Conservation (phyloP, 2,888 invertebrate genomes). For the Drosophila nr. fundita region DNA sequence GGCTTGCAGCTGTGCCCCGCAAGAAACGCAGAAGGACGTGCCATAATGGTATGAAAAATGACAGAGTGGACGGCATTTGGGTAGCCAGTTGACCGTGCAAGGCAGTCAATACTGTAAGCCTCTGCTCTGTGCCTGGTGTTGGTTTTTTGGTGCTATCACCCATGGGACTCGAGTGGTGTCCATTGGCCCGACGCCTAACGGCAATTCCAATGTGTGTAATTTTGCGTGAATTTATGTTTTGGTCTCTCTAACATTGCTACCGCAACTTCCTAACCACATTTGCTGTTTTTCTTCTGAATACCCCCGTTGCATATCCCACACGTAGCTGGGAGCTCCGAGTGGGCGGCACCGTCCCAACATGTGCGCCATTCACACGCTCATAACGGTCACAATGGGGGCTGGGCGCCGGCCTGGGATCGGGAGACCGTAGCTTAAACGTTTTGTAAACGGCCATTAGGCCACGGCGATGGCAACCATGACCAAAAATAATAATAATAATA, state of each 20-base stretch:
- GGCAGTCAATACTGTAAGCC: conserved; percentile 36
- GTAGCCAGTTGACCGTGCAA: conserved; percentile 26
- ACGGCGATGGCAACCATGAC: conserved; percentile 42
- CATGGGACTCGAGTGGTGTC: conserved; percentile 37
- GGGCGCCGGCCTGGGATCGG: conserved; percentile 28
- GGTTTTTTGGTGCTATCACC: conserved; percentile 10
- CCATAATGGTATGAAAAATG: conserved; percentile 41
- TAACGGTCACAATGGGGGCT: conserved; percentile 51
- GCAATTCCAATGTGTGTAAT: conserved; percentile 75
- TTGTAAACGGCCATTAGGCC: conserved; percentile 76
- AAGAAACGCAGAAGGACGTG: conserved; percentile 21
- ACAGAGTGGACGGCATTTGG: conserved; percentile 26
- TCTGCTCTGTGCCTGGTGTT: background rate
- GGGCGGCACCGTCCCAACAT: conserved; percentile 51
- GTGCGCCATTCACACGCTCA: conserved; percentile 73
- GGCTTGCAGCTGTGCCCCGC: background rate
- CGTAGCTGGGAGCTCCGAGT: background rate
- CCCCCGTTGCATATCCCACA: background rate
- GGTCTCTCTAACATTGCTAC: conserved; percentile 45
- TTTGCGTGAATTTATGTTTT: conserved; percentile 79
- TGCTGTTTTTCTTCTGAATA: background rate
- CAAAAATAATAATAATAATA: conserved; percentile 53
- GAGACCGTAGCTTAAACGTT: conserved; percentile 67
- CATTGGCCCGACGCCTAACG: conserved; percentile 57
- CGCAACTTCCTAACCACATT: conserved; percentile 30